Conservation (phyloP, 1,140 invertebrate species). For the Calycopis cecrops region DNA sequence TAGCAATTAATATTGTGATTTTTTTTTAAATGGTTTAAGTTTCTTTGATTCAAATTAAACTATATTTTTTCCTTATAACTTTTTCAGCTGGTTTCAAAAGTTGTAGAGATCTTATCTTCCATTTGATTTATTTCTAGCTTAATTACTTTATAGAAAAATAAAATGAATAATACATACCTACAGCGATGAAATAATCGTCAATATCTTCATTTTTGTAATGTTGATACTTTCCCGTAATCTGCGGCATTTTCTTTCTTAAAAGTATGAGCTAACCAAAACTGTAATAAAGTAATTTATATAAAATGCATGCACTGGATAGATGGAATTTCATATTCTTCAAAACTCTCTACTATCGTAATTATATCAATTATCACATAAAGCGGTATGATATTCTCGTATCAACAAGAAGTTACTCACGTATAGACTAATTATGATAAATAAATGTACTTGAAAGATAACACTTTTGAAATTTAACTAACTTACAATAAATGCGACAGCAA, state of each 20-base stretch:
- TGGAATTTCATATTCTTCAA: background rate
- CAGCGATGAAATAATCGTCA: slow-evolving; percentile 77
- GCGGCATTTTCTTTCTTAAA: slow-evolving; percentile 51
- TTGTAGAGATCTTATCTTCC: no score
- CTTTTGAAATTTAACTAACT: no score
- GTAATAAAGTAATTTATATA: background rate
- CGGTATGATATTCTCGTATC: background rate
- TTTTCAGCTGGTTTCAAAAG: no score
- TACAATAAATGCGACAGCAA: no score
- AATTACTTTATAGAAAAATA: background rate
- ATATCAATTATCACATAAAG: background rate
- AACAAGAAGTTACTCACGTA: background rate
- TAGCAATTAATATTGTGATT: no score
- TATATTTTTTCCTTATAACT: no score
- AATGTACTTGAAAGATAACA: background rate
- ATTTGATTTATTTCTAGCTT: no score
- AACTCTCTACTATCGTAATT: background rate
- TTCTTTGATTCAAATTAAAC: no score
- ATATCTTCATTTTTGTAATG: slow-evolving; percentile 79
- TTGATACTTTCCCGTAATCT: slow-evolving; percentile 77
- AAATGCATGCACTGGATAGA: no score
- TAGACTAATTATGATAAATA: slow-evolving; percentile 1
- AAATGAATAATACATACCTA: slow-evolving; percentile 64
- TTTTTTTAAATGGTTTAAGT: no score
- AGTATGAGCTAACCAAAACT: background rate